Evolutionary conservation across 2,888 invertebrate species (phyloP).

Genomic region (Oscheius sp.): DNA sequence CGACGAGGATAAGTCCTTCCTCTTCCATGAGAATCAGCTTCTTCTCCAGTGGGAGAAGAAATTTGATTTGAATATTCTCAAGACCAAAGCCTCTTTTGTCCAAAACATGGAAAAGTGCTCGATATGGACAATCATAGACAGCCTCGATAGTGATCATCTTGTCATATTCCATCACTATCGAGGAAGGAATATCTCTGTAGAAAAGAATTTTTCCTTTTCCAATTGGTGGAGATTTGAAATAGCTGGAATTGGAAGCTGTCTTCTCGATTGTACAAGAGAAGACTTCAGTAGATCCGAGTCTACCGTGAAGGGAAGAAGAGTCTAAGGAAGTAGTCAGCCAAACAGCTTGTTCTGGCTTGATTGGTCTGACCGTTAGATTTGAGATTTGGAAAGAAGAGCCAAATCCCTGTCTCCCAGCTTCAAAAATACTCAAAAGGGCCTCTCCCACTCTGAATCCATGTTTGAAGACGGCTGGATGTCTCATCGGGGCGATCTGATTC

Average conservation of each 20-base stretch:
- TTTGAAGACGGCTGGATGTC: constrained; percentile 49
- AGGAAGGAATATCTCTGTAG: not conserved
- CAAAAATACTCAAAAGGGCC: not conserved
- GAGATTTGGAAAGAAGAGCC: not conserved
- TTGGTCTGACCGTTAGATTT: not conserved
- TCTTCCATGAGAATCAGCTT: not conserved
- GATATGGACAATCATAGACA: constrained; percentile 11
- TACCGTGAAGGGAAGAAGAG: not conserved
- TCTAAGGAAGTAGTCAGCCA: constrained; percentile 40
- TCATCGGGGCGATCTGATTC: constrained; percentile 41
- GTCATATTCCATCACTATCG: not conserved
- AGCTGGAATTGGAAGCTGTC: not conserved
- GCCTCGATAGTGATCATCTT: not conserved
- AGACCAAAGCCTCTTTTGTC: not conserved
- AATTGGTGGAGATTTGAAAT: not conserved
- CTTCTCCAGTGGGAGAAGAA: not conserved
- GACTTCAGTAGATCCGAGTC: not conserved
- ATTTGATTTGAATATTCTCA: not conserved
- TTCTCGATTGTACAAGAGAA: constrained; percentile 8
- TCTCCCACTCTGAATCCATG: constrained; percentile 40
- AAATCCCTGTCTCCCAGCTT: not conserved
- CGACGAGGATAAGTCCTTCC: not conserved
- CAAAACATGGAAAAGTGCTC: not conserved
- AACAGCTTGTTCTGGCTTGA: not conserved
- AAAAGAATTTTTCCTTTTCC: not conserved